These are phyloP conservation scores for Drosophila pseudoobscura DNA, from an alignment of 1,140 invertebrate species.

Conservation along the genomic window DNA sequence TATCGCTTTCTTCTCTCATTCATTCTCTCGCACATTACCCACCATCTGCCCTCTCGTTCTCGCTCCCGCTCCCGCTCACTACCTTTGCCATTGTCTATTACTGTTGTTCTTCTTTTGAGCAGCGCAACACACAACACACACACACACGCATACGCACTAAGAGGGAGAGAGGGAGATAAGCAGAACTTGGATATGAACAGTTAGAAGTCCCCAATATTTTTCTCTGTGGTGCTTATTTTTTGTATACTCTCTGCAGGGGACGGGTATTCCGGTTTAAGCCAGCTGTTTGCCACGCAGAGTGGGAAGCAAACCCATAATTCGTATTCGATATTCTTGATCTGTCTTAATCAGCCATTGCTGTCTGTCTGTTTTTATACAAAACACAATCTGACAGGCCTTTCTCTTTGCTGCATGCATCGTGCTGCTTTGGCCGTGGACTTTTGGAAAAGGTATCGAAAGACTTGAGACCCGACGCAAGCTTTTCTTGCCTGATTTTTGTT, in stretches of 20 bases:
- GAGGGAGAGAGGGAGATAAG: slow-evolving; percentile 37
- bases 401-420: too few species aligned
- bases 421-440: too few species aligned
- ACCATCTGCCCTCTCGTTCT: slow-evolving; percentile 36
- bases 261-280: too few species aligned
- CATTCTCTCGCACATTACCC: slow-evolving; percentile 66
- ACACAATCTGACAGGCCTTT: too few species aligned
- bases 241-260: background rate
- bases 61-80: slow-evolving; percentile 36
- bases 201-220: slow-evolving; percentile 77
- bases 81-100: slow-evolving; percentile 19
- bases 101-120: slow-evolving; percentile 71
- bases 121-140: slow-evolving; percentile 20
- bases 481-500: background rate
- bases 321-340: too few species aligned
- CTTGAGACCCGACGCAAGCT: too few species aligned
- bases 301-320: too few species aligned
- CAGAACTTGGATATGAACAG: slow-evolving; percentile 68
- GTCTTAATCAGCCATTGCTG: too few species aligned
- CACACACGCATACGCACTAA: background rate
- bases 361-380: too few species aligned
- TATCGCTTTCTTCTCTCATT: slow-evolving; percentile 76
- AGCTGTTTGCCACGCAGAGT: too few species aligned
- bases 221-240: slow-evolving; percentile 25
- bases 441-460: too few species aligned